Conservation (phyloP, 2,888 invertebrate species). For the Eristalis intricaria region DNA sequence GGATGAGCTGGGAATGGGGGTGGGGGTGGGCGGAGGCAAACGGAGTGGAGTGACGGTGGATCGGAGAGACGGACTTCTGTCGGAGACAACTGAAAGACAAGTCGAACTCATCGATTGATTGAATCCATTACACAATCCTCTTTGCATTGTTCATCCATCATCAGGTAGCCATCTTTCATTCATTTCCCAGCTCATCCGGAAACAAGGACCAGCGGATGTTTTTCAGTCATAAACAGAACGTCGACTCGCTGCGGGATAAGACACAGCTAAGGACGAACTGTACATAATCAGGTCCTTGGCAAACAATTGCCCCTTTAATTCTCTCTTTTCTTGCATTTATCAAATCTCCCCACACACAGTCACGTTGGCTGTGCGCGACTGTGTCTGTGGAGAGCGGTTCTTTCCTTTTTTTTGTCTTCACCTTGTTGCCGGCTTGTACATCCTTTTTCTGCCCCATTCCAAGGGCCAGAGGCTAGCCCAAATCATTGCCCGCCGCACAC, state of each 20-base stretch:
- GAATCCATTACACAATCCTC: too few relatives aligned
- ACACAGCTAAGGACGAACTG: not conserved
- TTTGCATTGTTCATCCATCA: too few relatives aligned
- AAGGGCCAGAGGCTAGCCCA: constrained; percentile 50
- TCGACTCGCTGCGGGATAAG: not conserved
- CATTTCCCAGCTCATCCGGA: not conserved
- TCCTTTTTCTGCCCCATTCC: constrained; percentile 11
- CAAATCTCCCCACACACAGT: not conserved
- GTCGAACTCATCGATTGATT: too few relatives aligned
- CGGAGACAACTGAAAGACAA: too few relatives aligned
- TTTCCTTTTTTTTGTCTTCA: not conserved
- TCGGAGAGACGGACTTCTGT: too few relatives aligned
- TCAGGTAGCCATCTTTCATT: not conserved
- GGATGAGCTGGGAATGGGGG: not conserved
- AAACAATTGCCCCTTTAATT: not conserved
- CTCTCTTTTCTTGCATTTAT: not conserved
- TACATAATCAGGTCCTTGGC: not conserved
- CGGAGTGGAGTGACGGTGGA: too few relatives aligned
- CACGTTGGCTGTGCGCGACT: not conserved
- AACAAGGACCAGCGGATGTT: not conserved
- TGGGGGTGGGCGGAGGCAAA: too few relatives aligned
- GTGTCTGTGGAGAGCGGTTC: not conserved
- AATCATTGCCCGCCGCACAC: constrained; percentile 35
- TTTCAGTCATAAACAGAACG: not conserved
- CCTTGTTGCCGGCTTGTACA: not conserved